Evolutionary conservation across 1,140 invertebrate genomes (phyloP).

Genomic region (Drosophila kikkawai): DNA sequence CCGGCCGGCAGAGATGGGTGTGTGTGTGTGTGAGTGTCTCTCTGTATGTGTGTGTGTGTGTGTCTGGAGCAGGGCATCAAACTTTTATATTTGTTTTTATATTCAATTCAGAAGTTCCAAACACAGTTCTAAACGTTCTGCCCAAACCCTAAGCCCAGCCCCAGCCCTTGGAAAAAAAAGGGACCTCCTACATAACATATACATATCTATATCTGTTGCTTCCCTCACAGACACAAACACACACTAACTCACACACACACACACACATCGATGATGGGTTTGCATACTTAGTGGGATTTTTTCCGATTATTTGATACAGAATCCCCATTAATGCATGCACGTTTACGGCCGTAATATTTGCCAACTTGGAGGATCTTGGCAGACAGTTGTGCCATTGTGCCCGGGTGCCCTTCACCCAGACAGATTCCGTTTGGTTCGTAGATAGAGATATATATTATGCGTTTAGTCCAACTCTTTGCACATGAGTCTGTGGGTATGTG

Average conservation of each 20-base stretch:
- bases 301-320: conserved; percentile 66
- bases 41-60: conserved; percentile 2
- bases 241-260: background rate
- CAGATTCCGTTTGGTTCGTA: conserved; percentile 7
- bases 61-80: conserved; percentile 54
- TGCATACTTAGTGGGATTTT: conserved; percentile 44
- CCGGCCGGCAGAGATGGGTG: conserved; percentile 2
- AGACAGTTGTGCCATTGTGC: conserved; percentile 49
- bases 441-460: conserved; percentile 31
- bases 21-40: background rate
- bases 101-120: conserved; percentile 75
- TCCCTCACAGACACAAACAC: background rate
- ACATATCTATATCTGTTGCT: conserved; percentile 54
- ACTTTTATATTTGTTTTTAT: conserved; percentile 81
- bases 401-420: conserved; percentile 57
- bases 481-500: conserved; percentile 9
- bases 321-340: conserved; percentile 66
- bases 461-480: conserved; percentile 28
- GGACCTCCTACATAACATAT: conserved; percentile 30
- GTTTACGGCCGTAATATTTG: conserved; percentile 64
- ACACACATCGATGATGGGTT: conserved; percentile 39
- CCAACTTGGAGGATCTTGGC: conserved; percentile 56
- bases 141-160: conserved; percentile 7
- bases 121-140: conserved; percentile 31
- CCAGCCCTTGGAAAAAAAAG: conserved; percentile 8